These are phyloP conservation scores for Lophura nycthemera DNA, from an alignment of 2,113 vertebrate genomes.

Conservation along the genomic window DNA sequence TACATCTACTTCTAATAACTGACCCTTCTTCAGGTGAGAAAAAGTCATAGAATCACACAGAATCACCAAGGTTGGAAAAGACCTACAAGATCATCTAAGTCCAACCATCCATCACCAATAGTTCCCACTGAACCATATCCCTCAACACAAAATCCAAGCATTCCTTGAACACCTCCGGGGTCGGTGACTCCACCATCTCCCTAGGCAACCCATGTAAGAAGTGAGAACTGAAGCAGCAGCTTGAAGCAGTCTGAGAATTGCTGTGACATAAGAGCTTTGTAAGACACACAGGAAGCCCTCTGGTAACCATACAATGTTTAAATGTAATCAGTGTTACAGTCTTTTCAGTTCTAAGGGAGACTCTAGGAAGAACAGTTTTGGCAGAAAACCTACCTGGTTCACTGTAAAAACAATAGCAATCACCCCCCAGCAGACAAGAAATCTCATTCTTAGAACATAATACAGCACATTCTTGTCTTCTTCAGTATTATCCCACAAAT, in stretches of 20 bases:
- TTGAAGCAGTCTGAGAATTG: rapidly evolving
- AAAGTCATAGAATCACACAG: neutral
- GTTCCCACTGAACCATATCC: too few relatives aligned
- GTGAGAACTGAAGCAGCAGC: neutral
- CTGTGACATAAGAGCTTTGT: rapidly evolving
- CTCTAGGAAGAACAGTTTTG: neutral
- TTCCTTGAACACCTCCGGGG: too few relatives aligned
- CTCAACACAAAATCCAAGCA: too few relatives aligned
- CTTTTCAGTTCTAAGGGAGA: neutral
- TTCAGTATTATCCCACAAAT: neutral
- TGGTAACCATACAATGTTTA: neutral
- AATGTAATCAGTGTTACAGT: rapidly evolving
- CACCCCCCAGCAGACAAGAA: neutral
- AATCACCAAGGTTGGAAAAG: too few relatives aligned
- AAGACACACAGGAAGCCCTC: rapidly evolving
- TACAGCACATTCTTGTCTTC: rapidly evolving
- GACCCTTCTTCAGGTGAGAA: rapidly evolving
- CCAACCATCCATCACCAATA: too few relatives aligned
- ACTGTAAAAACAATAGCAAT: neutral
- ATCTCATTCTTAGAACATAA: rapidly evolving
- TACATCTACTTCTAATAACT: neutral
- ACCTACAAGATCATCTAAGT: too few relatives aligned
- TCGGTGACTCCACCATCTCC: too few relatives aligned
- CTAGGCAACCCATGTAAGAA: too few relatives aligned
- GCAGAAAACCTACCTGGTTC: neutral